Evolutionary conservation across 1,140 invertebrate genomes (phyloP).

Genomic region (Papilio glaucus): DNA sequence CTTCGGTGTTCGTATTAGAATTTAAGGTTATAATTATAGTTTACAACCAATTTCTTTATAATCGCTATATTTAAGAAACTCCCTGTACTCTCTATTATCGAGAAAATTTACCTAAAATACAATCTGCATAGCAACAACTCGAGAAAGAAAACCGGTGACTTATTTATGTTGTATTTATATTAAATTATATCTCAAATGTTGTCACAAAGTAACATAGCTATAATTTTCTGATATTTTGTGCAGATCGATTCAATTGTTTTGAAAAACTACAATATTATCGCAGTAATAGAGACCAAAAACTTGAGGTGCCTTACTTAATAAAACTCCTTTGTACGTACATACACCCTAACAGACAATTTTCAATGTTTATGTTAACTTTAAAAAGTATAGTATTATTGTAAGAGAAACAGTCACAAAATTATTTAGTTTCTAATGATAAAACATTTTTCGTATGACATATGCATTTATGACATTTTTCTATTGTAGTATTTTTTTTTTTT

Average conservation of each 20-base stretch:
- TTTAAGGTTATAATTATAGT: constrained; percentile 31
- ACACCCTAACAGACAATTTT: constrained; percentile 38
- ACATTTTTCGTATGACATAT: constrained; percentile 41
- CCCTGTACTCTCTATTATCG: constrained; percentile 20
- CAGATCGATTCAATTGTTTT: constrained; percentile 1
- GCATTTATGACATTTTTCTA: constrained; percentile 56
- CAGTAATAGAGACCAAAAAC: constrained; percentile 66
- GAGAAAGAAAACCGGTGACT: not conserved
- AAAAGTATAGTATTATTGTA: constrained; percentile 42
- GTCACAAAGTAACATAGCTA: not conserved
- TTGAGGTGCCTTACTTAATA: constrained; percentile 69
- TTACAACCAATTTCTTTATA: constrained; percentile 25
- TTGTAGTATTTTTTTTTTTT: constrained; percentile 36
- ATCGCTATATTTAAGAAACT: constrained; percentile 17
- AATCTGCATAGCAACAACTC: not conserved
- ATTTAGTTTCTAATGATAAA: constrained; percentile 23
- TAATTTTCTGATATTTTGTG: not conserved
- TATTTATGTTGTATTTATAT: not conserved
- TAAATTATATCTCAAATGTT: constrained; percentile 2
- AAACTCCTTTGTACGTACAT: constrained; percentile 44
- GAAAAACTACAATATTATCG: constrained; percentile 38
- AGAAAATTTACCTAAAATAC: not conserved
- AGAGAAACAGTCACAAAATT: constrained; percentile 58
- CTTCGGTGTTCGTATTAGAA: constrained; percentile 55
- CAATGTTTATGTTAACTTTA: constrained; percentile 21